These are phyloP conservation scores for Aselliscus stoliczkanus DNA, from an alignment of 2,797 vertebrate genomes.

Conservation along the genomic window DNA sequence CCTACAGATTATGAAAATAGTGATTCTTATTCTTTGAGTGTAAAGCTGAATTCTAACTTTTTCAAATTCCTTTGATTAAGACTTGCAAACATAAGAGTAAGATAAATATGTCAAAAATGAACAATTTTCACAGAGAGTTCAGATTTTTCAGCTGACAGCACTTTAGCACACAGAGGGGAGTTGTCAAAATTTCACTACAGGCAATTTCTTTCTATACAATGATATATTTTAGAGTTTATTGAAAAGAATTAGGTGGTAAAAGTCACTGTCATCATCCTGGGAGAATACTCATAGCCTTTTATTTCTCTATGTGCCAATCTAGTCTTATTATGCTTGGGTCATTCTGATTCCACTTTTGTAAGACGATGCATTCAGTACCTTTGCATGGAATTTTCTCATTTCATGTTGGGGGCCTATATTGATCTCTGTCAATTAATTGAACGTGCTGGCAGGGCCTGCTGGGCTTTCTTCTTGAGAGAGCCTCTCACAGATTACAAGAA, in stretches of 20 bases:
- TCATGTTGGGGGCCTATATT: background rate
- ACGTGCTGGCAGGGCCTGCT: background rate
- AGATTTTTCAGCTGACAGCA: slow-evolving; percentile 70
- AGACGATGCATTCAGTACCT: background rate
- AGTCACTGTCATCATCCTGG: slow-evolving; percentile 6
- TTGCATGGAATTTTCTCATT: background rate
- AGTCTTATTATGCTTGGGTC: background rate
- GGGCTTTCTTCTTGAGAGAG: background rate
- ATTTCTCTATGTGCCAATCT: slow-evolving; percentile 19
- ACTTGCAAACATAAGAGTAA: slow-evolving; percentile 68
- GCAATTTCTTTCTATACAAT: slow-evolving; percentile 67
- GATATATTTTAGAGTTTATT: slow-evolving; percentile 63
- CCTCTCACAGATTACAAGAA: background rate
- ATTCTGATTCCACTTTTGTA: background rate
- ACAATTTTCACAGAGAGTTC: slow-evolving; percentile 73
- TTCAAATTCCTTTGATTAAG: slow-evolving; percentile 72
- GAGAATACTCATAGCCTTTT: slow-evolving; percentile 42
- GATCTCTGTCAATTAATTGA: slow-evolving; percentile 15
- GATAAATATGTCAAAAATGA: slow-evolving; percentile 74
- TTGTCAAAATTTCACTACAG: slow-evolving; percentile 78
- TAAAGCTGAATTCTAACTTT: slow-evolving; percentile 51
- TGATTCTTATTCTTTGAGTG: background rate
- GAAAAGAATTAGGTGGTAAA: slow-evolving; percentile 55
- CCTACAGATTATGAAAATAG: background rate
- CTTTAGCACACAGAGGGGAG: slow-evolving; percentile 77